These are phyloP conservation scores for Gymnocheta viridis DNA, from an alignment of 2,888 invertebrate species.

Conservation along the genomic window DNA sequence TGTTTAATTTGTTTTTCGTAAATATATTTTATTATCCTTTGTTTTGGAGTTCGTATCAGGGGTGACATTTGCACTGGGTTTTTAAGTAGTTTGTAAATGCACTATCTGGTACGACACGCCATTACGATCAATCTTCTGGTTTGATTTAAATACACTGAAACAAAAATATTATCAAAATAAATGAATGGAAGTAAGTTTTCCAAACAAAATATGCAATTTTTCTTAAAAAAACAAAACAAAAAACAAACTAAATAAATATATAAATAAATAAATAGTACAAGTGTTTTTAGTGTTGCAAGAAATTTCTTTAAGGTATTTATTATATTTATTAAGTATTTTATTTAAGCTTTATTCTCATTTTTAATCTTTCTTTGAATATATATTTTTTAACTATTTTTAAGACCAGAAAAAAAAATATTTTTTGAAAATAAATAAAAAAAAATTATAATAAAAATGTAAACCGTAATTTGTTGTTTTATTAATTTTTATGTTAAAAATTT, in stretches of 20 bases:
- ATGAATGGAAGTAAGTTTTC: slow-evolving; percentile 52
- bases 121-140: slow-evolving; percentile 83
- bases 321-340: slow-evolving; percentile 44
- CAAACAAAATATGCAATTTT: slow-evolving; percentile 78
- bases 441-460: slow-evolving; percentile 22
- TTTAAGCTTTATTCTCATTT: slow-evolving; percentile 23
- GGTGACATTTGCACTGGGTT: slow-evolving; percentile 95
- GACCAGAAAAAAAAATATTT: slow-evolving; percentile 1
- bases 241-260: not conserved
- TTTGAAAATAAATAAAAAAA: slow-evolving; percentile 31
- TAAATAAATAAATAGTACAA: slow-evolving; percentile 22
- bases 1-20: slow-evolving; percentile 39
- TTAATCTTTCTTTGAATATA: not conserved
- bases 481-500: not conserved
- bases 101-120: slow-evolving; percentile 99
- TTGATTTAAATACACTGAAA: slow-evolving; percentile 66
- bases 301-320: slow-evolving; percentile 37
- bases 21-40: slow-evolving; percentile 67
- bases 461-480: slow-evolving; percentile 58
- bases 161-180: slow-evolving; percentile 39
- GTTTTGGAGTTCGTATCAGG: slow-evolving; percentile 97
- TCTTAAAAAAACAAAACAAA: slow-evolving; percentile 60
- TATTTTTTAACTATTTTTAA: slow-evolving; percentile 47
- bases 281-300: slow-evolving; percentile 58
- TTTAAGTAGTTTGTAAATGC: slow-evolving; percentile 95